These are phyloP conservation scores for Rostratula benghalensis DNA, from an alignment of 2,113 vertebrate species.

Conservation along the genomic window DNA sequence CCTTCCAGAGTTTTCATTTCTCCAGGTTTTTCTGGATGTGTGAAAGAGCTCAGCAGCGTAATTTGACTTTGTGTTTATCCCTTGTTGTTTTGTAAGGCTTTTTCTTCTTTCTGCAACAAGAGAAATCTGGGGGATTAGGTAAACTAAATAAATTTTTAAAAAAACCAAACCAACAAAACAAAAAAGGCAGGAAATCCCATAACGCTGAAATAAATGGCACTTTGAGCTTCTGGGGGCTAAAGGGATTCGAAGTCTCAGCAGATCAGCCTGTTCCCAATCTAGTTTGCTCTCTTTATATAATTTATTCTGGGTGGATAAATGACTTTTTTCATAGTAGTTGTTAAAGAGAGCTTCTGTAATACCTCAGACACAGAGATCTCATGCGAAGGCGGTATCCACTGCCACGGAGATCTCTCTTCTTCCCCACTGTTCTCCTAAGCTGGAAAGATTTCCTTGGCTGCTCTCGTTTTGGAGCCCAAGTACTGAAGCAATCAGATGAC, in stretches of 20 bases:
- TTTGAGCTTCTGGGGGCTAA: not conserved
- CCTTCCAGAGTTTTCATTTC: not conserved
- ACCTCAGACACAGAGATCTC: not conserved
- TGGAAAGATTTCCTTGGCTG: not conserved
- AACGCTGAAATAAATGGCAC: constrained; percentile 2
- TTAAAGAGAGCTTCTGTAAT: not conserved
- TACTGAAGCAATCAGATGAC: constrained; percentile 8
- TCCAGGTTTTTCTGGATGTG: not conserved
- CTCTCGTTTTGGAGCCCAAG: not conserved
- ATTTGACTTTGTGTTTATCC: not conserved
- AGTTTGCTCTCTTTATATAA: not conserved
- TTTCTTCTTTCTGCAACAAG: not conserved
- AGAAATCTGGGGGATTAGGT: not conserved
- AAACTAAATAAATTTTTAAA: not conserved
- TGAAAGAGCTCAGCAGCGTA: not conserved
- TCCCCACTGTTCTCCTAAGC: not conserved
- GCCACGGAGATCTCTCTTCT: not conserved
- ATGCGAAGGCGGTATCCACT: not conserved
- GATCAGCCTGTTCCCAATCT: not conserved
- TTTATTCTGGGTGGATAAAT: constrained; percentile 13
- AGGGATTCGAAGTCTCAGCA: not conserved
- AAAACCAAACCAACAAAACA: not conserved
- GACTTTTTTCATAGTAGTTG: not conserved
- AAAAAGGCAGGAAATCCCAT: not conserved
- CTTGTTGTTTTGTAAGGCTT: constrained; percentile 1